phyloP scores from a whole-genome alignment of 2,888 invertebrate species.

The Hirudinaria manillensis region DNA sequence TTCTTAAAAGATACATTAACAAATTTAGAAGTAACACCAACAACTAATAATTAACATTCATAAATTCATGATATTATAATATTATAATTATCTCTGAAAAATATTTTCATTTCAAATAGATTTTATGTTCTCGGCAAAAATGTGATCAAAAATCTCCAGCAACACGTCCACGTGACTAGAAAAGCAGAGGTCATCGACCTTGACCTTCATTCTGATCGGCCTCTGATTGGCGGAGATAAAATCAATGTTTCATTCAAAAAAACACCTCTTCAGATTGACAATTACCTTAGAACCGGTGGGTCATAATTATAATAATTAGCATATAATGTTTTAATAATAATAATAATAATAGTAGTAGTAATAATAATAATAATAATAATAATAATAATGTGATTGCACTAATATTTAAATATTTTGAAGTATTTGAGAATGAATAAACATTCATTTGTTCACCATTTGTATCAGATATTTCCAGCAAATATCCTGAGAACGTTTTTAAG shows the following conservation, averaged over 20 bases:
- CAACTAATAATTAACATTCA: not conserved
- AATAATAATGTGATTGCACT: not conserved
- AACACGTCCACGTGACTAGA: not conserved
- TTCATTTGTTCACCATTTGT: not conserved
- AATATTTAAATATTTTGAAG: too few species aligned
- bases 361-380: not conserved
- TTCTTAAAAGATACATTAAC: too few species aligned
- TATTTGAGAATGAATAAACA: too few species aligned
- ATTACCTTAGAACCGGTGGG: not conserved
- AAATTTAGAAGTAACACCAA: too few species aligned
- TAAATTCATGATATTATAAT: not conserved
- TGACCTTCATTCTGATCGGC: not conserved
- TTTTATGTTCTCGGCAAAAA: constrained; percentile 6
- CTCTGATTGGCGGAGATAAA: not conserved
- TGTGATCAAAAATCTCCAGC: not conserved
- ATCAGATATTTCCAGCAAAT: not conserved
- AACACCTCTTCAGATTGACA: not conserved
- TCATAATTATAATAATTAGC: not conserved
- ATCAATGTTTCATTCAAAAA: not conserved
- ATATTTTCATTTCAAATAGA: not conserved
- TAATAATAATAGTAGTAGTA: not conserved
- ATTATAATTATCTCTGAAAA: not conserved
- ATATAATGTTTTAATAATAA: not conserved
- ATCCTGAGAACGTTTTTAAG: not conserved
- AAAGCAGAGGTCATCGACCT: not conserved